These are phyloP conservation scores for Nasonia giraulti DNA, from an alignment of 1,140 invertebrate genomes.

Conservation along the genomic window DNA sequence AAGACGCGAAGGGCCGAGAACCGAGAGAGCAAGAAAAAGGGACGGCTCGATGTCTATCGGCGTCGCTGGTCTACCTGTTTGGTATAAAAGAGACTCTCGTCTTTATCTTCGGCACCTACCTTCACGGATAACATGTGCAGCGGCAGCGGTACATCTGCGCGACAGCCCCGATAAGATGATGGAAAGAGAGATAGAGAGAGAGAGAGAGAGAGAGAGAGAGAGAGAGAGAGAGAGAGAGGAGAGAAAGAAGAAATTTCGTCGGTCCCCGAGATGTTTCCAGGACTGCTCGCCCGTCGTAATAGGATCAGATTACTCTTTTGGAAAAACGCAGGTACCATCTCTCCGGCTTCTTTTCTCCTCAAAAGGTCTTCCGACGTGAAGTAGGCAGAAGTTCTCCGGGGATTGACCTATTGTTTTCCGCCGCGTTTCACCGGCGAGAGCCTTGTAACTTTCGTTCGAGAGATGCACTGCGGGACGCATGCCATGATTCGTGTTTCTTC, in stretches of 20 bases:
- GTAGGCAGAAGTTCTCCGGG: slow-evolving; percentile 1
- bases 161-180: slow-evolving; percentile 59
- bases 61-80: slow-evolving; percentile 18
- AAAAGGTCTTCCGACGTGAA: slow-evolving; percentile 17
- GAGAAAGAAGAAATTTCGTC: slow-evolving; percentile 49
- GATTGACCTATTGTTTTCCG: slow-evolving; percentile 59
- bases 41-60: neutral
- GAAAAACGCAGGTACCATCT: slow-evolving; percentile 55
- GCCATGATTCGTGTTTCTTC: no score
- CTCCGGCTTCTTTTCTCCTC: neutral
- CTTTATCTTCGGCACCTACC: slow-evolving; percentile 48
- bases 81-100: slow-evolving; percentile 28
- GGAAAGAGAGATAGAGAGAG: slow-evolving; percentile 55
- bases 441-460: neutral
- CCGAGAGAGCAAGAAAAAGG: neutral
- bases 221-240: neutral
- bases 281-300: slow-evolving; percentile 64
- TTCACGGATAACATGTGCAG: slow-evolving; percentile 64
- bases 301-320: slow-evolving; percentile 71
- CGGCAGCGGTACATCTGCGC: neutral
- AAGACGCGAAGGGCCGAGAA: neutral
- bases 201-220: slow-evolving; percentile 35
- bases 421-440: slow-evolving; percentile 51
- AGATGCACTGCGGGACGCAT: no score
- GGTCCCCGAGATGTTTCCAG: slow-evolving; percentile 56